Evolutionary conservation across 1,140 invertebrate species (phyloP), one percentile per base, ranked within the genome.

Genomic region (Chelonus insularis): DNA sequence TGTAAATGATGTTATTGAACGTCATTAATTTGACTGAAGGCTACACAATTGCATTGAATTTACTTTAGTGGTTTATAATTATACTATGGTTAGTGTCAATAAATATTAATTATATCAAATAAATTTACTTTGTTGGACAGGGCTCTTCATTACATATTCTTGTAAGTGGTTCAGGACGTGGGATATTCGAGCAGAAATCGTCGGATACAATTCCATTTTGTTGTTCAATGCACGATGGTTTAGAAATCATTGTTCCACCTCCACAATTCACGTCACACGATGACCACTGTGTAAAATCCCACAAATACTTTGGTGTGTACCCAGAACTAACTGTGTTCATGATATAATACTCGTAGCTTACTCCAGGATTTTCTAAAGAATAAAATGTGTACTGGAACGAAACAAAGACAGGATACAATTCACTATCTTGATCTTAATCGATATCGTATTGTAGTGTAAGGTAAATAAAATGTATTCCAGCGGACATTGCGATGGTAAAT

Each of bases 271-370:
- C 80, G 8, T 65, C 69, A 60, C 83, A 85, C 3, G 72, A 64
- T 1, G 62, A 66, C 77, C 78, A 85, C 41, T 84, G 80, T 0
- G 76, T 57, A 51, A 81, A 78, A 56, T 85, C 83, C 84, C 83
- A 84, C 12, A 78, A 67, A 50, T 84, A 84, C 43, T 70, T 74
- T 1, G 82, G 78, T 4, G 59, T 63, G 51, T 79, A 78, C 32
- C 34, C 45, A 3, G 65, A 58, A 1, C 61, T 37, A 59, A 73
- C 70, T 9, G 57, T 14, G 2, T 70, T 60, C 14, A 60, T 67
- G 43, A 76, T 66, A 16, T 77, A 77, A 60, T 82, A 84, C 50
- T 68, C 72, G 54, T 83, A 84, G 18, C 62, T 61, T 14, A 83
- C 72, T 0, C 82, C 82, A 7, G 75, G 75, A 67, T 82, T 84